A percentile compares a stretch with the other conserved stretches of the same genome.
Conservation (phyloP, 2,888 invertebrate genomes). For the Oeneis ivallda region DNA sequence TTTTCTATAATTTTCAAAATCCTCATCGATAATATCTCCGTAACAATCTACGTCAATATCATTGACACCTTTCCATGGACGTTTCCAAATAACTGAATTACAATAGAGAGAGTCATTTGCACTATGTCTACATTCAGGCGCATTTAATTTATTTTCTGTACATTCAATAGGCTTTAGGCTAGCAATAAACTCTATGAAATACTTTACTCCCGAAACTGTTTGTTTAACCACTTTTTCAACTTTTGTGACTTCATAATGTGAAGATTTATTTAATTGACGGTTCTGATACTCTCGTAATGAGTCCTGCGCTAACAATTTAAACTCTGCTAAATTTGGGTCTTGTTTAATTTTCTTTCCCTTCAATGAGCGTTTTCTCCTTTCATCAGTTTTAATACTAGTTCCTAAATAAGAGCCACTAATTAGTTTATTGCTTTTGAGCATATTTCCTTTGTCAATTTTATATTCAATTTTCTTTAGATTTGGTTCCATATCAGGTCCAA, state of each 20-base stretch:
- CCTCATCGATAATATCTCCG: slow-evolving; percentile 40
- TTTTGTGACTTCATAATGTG: slow-evolving; percentile 47
- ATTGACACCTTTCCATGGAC: slow-evolving; percentile 73
- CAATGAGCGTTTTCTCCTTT: slow-evolving; percentile 35
- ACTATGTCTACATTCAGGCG: slow-evolving; percentile 40
- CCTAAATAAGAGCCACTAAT: neutral
- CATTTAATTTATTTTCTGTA: slow-evolving; percentile 38
- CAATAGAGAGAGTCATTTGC: slow-evolving; percentile 56
- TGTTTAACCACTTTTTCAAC: slow-evolving; percentile 50
- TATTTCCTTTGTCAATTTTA: slow-evolving; percentile 1
- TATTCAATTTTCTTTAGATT: neutral
- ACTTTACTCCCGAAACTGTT: slow-evolving; percentile 52
- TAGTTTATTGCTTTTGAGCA: neutral
- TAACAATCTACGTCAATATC: slow-evolving; percentile 60
- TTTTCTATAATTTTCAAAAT: slow-evolving; percentile 33
- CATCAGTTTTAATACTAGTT: slow-evolving; percentile 9
- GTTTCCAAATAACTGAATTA: slow-evolving; percentile 75
- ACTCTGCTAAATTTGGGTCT: slow-evolving; percentile 44
- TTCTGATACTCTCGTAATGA: slow-evolving; percentile 49
- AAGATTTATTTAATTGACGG: slow-evolving; percentile 36
- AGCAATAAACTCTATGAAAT: slow-evolving; percentile 55
- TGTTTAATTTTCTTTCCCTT: slow-evolving; percentile 37
- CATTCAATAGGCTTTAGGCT: slow-evolving; percentile 45
- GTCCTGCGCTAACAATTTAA: slow-evolving; percentile 49
- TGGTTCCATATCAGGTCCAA: neutral